Evolutionary conservation across 2,888 invertebrate genomes (phyloP), one percentile per base, ranked within the genome.

Genomic region (Drosophila differens): DNA sequence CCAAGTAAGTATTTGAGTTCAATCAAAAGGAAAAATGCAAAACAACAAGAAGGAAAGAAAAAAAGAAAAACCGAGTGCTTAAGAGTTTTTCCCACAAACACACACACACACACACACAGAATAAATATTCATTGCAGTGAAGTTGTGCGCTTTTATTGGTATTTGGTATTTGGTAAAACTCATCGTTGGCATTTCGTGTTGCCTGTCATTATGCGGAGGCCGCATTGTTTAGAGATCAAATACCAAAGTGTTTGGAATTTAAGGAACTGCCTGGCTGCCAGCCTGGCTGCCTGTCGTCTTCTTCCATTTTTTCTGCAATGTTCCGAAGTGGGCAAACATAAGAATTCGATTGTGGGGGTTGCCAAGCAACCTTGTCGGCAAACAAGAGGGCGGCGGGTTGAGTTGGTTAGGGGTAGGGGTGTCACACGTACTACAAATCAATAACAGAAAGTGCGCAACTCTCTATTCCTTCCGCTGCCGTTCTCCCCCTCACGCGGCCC

Each of bases 151-250:
- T 60, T 70, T 74, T 74, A 81, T 79, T 81, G 80, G 84, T 70
- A 74, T 75, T 79, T 58, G 87, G 84, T 77, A 85, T 85, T 85
- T 79, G 73, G 84, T 83, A 79, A 83, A 82, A 85, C 85, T 87
- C 73, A 77, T 82, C 67, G 70, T 63, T 78, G 78, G 84, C 82
- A 85, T 89, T 89, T 80, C 53, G 58, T 70, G 79, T 55, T 70
- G 85, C 83, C 88, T 88, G 83, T 88, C 90, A 83, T 79, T 83
- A 80, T 83, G 83, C 70, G 75, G 74, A 73, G 58, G 74, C 73
- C 73, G 76, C 90, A 90, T 87, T 87, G 89, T 85, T 90, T 85
- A 70, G 86, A 83, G 83, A 88, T 85, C 77, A 83, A 83, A 87
- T 87, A 75, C 90, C 87, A 73, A 84, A 79, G 82, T 88, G 89